Conservation (phyloP, 2,888 invertebrate species). For the Hecatera dysodea region DNA sequence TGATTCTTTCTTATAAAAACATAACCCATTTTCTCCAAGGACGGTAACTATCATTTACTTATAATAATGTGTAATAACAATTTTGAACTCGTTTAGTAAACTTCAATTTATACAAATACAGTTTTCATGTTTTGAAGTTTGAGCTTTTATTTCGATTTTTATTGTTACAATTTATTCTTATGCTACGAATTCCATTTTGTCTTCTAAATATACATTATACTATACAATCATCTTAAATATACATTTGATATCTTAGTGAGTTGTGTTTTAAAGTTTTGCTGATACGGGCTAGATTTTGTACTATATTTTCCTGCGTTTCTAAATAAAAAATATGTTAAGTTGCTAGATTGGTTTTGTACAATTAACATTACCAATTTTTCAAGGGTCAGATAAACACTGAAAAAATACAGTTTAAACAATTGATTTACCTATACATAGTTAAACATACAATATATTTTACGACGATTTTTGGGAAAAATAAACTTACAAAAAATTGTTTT, state of each 20-base stretch:
- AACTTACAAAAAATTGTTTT: conserved; percentile 33
- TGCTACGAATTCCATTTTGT: conserved; percentile 8
- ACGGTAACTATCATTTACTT: conserved; percentile 68
- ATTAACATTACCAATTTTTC: conserved; percentile 24
- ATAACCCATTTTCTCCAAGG: conserved; percentile 61
- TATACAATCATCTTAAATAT: conserved; percentile 45
- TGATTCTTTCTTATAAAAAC: conserved; percentile 48
- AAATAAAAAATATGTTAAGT: conserved; percentile 34
- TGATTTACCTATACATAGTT: conserved; percentile 9
- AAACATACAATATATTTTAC: conserved; percentile 1
- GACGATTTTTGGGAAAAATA: conserved; percentile 22
- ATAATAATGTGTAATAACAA: conserved; percentile 39
- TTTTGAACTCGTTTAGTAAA: conserved; percentile 9
- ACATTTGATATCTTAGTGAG: conserved; percentile 35
- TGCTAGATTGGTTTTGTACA: conserved; percentile 20
- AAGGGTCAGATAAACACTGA: conserved; percentile 17
- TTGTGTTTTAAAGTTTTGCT: conserved; percentile 24
- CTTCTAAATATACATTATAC: conserved; percentile 31
- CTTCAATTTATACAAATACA: conserved; percentile 17
- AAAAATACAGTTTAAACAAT: conserved; percentile 43
- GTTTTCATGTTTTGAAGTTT: conserved; percentile 36
- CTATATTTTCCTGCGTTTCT: conserved; percentile 59
- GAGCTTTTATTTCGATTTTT: conserved; percentile 35
- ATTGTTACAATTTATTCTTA: conserved; percentile 25
- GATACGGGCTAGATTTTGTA: conserved; percentile 62